Conservation (phyloP, 1,140 invertebrate species). For the Drosophila oshimai region DNA sequence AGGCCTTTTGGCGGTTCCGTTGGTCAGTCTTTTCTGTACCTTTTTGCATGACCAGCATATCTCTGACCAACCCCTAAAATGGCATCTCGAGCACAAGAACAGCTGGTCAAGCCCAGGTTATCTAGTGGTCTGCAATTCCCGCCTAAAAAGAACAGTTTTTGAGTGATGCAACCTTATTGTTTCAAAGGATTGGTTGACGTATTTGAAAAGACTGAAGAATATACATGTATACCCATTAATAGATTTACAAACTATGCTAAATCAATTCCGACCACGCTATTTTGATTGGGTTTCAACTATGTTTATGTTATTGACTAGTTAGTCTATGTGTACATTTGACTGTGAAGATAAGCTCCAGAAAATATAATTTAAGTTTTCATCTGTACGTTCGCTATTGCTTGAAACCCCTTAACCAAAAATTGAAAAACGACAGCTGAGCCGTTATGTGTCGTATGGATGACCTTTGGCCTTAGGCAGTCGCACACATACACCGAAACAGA, state of each 20-base stretch:
- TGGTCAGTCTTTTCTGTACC: constrained; percentile 49
- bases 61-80: constrained; percentile 61
- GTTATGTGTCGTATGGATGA: constrained; percentile 67
- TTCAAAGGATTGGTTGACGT: constrained; percentile 39
- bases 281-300: neutral
- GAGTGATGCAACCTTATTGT: constrained; percentile 16
- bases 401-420: constrained; percentile 7
- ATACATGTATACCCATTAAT: constrained; percentile 14
- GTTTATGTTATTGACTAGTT: neutral
- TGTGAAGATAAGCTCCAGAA: neutral
- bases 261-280: too few species aligned
- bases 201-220: constrained; percentile 12
- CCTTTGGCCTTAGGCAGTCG: constrained; percentile 63
- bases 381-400: neutral
- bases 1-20: constrained; percentile 10
- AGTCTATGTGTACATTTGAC: too few species aligned
- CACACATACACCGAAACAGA: constrained; percentile 1
- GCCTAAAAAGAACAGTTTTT: constrained; percentile 58
- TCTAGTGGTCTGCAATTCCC: constrained; percentile 51
- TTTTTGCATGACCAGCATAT: constrained; percentile 69
- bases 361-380: neutral
- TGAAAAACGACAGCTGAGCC: constrained; percentile 63
- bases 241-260: too few species aligned
- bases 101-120: constrained; percentile 56
- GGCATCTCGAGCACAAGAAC: constrained; percentile 30